Base-by-base conservation (phyloP, 2,797 vertebrate species). In the Miichthys miiuy region DNA sequence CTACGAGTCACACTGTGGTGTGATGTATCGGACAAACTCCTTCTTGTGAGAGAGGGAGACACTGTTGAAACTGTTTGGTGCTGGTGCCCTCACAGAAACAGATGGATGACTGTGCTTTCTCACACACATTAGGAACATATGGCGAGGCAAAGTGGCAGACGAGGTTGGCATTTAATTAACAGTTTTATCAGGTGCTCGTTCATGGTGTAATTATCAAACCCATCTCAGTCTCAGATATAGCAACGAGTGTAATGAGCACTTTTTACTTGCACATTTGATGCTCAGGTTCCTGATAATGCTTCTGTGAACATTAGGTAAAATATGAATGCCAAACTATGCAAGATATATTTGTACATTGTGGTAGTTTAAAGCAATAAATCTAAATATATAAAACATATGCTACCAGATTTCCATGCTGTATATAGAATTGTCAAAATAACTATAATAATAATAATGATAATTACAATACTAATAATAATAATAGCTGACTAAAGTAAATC, bases 51-150 rank as follows among this genome's bases (percentile, higher is more conserved):
- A 68, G 81, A 68, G 56, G 16, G 9, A 77, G 72, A 70, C 58
- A 38, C 17, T 38, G 34, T 38, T 38, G 34, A 13, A 46, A 42
- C 68, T 17, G 56, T 30, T 61, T 68, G 42, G 38, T 66, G 63
- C 77, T 81, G 69, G 50, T 46, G 3, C 70, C 25, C 62, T 73
- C 63, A 56, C 23, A 16, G 16, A 48, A 82, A 71, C 77, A 88
- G 77, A 86, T 42, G 67, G 80, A 71, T 62, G 56, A 34, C 69
- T 81, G 48, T 70, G 63, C 72, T 77, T 62, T 74, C 61, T 81
- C 70, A 60, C 78, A 75, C 71, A 71, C 57, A 70, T 76, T 75
- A 21, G 63, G 54, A 83, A 75, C 89, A 90, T 89, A 88, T 88
- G 85, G 84, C 25, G 4, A 62, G 46, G 38, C 71, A 78, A 50